phyloP scores from a whole-genome alignment of 2,888 invertebrate species.

The Himalopsyche kuldschensis region DNA sequence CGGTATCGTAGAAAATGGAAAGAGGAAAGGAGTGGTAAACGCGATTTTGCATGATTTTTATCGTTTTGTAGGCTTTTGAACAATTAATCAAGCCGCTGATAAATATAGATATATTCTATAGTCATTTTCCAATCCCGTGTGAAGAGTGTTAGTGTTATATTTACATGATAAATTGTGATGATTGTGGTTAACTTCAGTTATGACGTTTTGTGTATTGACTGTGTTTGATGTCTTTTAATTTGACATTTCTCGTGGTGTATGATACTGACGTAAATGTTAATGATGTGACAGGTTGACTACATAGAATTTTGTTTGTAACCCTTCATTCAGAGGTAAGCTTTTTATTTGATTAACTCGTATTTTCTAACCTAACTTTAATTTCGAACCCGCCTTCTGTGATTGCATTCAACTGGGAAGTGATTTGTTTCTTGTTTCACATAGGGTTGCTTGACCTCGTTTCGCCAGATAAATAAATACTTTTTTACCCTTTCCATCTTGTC shows the following conservation, averaged over 20 bases:
- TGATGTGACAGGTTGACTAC: slow-evolving; percentile 19
- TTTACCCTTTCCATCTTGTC: slow-evolving; percentile 6
- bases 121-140: slow-evolving; percentile 6
- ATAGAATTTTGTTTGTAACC: slow-evolving; percentile 3
- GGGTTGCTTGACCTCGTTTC: slow-evolving; percentile 25
- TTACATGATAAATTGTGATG: slow-evolving; percentile 14
- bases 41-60: slow-evolving; percentile 22
- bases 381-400: neutral
- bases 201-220: slow-evolving; percentile 35
- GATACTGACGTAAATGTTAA: slow-evolving; percentile 14
- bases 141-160: slow-evolving; percentile 15
- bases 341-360: neutral
- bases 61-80: slow-evolving; percentile 13
- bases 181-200: slow-evolving; percentile 18
- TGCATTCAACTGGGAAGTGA: slow-evolving; percentile 19
- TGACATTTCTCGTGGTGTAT: slow-evolving; percentile 25
- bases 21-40: slow-evolving; percentile 33
- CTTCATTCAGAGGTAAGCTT: slow-evolving; percentile 5
- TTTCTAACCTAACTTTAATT: slow-evolving; percentile 18
- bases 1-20: slow-evolving; percentile 24
- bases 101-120: slow-evolving; percentile 4
- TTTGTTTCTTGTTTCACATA: slow-evolving; percentile 6
- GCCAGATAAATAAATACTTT: slow-evolving; percentile 4
- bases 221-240: slow-evolving; percentile 26
- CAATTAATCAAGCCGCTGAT: slow-evolving; percentile 20